Conservation (phyloP, 2,797 vertebrate species). For the Anguilla megastoma region DNA sequence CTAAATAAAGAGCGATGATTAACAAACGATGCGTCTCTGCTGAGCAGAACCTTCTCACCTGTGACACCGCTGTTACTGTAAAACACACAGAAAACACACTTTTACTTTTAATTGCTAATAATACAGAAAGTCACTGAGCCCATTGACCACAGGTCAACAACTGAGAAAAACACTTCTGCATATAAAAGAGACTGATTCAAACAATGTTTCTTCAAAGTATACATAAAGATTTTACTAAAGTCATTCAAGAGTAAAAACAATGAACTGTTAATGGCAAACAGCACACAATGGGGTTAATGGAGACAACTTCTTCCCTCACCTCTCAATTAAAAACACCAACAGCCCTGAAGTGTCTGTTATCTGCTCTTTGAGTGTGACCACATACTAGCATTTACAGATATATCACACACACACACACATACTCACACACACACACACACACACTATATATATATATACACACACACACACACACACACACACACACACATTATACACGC, state of each 20-base stretch:
- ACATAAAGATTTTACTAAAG: neutral
- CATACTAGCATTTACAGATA: too few relatives aligned
- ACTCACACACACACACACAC: too few relatives aligned
- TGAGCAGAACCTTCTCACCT: neutral
- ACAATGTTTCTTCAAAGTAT: neutral
- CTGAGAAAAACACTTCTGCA: neutral
- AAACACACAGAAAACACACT: neutral
- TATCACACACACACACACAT: too few relatives aligned
- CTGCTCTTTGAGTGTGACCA: too few relatives aligned
- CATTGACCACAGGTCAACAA: neutral
- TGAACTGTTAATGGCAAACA: too few relatives aligned
- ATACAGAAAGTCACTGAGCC: neutral
- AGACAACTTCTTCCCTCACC: too few relatives aligned
- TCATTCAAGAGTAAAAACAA: neutral
- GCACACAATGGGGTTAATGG: too few relatives aligned
- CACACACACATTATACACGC: too few relatives aligned
- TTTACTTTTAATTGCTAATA: neutral
- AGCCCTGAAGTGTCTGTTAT: too few relatives aligned
- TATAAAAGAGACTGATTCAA: neutral
- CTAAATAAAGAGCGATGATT: neutral
- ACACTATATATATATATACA: too few relatives aligned
- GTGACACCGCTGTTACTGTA: neutral
- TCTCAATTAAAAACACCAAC: too few relatives aligned
- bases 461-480: too few relatives aligned
- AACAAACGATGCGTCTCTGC: neutral